phyloP scores from a whole-genome alignment of 2,113 vertebrate genomes.

The Xenopus tropicalis region DNA sequence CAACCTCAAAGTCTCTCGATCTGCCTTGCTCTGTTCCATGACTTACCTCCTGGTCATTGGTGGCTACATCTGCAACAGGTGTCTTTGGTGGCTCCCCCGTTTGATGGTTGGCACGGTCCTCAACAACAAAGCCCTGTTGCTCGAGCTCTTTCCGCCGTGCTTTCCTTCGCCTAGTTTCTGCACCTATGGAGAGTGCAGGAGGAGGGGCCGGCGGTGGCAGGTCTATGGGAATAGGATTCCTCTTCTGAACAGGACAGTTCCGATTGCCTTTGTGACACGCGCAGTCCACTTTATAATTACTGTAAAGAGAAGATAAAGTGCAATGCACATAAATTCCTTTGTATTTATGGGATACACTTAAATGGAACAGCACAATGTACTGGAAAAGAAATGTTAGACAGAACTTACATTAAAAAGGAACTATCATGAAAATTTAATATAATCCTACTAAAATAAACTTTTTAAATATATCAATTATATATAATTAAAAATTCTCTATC shows the following conservation, averaged over 20 bases:
- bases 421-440: no score
- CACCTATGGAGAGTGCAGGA: conserved; percentile 73
- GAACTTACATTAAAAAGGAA: no score
- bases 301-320: conserved; percentile 59
- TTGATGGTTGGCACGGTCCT: conserved; percentile 73
- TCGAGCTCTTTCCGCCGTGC: conserved; percentile 87
- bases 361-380: no score
- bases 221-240: conserved; percentile 84
- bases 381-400: no score
- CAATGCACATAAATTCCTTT: no score
- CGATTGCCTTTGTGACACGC: conserved; percentile 96
- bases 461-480: no score
- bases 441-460: no score
- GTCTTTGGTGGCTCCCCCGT: conserved; percentile 71
- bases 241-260: conserved; percentile 96
- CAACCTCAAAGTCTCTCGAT: no score
- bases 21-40: no score
- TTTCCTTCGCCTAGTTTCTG: conserved; percentile 89
- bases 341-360: no score
- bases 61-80: conserved; percentile 46
- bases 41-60: conserved; percentile 83
- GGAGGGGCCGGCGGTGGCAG: conserved; percentile 70
- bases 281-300: conserved; percentile 98
- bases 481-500: no score
- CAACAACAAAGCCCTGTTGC: conserved; percentile 60